A percentile compares a stretch with the other conserved stretches of the same genome.
Evolutionary conservation across 2,797 vertebrate species (phyloP).

Genomic region (Pipistrellus pygmaeus): DNA sequence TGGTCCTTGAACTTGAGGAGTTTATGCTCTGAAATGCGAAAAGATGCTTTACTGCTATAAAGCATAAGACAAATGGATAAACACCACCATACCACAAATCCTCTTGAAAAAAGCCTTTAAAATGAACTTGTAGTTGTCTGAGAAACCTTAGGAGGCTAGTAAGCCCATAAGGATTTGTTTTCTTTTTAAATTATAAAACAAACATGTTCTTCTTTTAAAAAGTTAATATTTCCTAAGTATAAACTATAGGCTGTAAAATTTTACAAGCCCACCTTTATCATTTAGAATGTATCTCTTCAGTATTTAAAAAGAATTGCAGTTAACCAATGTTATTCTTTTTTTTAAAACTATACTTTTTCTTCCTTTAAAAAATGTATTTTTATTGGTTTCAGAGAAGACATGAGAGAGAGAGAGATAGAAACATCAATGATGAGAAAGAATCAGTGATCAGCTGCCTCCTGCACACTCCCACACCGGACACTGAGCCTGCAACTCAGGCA

Average conservation of each 20-base stretch:
- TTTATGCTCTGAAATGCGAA: background rate
- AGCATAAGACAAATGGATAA: background rate
- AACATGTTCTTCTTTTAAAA: constrained; percentile 19
- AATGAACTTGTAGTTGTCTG: background rate
- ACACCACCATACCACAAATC: background rate
- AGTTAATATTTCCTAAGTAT: background rate
- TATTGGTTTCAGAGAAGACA: no score
- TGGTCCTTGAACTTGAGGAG: constrained; percentile 8
- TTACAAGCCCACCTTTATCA: background rate
- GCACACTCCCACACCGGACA: background rate
- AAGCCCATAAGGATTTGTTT: background rate
- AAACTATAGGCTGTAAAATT: background rate
- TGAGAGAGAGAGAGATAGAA: background rate
- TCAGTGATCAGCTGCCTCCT: background rate
- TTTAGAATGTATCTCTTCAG: background rate
- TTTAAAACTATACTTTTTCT: background rate
- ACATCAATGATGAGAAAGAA: background rate
- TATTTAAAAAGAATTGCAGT: background rate
- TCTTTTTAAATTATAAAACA: constrained; percentile 23
- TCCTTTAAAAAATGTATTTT: background rate
- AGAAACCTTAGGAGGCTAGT: background rate
- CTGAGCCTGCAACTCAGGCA: background rate
- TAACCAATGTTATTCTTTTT: background rate
- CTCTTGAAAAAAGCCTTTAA: constrained; percentile 7
- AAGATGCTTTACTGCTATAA: background rate